Evolutionary conservation across 2,113 vertebrate genomes (phyloP).

Genomic region (Axis porcinus): DNA sequence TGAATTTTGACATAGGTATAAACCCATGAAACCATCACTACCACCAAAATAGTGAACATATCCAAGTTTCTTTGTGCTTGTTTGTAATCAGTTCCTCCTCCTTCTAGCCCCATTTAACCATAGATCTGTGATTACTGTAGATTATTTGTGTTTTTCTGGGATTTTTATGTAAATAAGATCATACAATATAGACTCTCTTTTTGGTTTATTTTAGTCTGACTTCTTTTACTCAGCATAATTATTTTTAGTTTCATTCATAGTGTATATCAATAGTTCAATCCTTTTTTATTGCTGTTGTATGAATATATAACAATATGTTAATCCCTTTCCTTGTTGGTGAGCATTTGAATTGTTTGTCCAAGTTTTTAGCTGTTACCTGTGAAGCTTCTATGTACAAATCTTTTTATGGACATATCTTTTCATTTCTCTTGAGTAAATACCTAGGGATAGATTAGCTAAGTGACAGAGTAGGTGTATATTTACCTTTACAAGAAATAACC

Average conservation of each 20-base stretch:
- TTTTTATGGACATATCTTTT: background rate
- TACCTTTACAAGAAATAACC: background rate
- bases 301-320: background rate
- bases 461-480: background rate
- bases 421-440: background rate
- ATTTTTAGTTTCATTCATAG: background rate
- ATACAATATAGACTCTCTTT: background rate
- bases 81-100: background rate
- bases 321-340: background rate
- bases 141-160: background rate
- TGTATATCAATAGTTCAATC: background rate
- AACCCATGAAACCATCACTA: background rate
- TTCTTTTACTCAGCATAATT: background rate
- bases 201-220: background rate
- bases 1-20: background rate
- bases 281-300: background rate
- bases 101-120: background rate
- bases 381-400: background rate
- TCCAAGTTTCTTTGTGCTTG: background rate
- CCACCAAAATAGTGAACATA: background rate
- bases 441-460: background rate
- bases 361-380: background rate
- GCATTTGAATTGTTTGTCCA: background rate
- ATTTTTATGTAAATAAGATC: background rate
- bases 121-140: background rate